Conservation (phyloP, 2,797 vertebrate species). For the Falco columbarius region DNA sequence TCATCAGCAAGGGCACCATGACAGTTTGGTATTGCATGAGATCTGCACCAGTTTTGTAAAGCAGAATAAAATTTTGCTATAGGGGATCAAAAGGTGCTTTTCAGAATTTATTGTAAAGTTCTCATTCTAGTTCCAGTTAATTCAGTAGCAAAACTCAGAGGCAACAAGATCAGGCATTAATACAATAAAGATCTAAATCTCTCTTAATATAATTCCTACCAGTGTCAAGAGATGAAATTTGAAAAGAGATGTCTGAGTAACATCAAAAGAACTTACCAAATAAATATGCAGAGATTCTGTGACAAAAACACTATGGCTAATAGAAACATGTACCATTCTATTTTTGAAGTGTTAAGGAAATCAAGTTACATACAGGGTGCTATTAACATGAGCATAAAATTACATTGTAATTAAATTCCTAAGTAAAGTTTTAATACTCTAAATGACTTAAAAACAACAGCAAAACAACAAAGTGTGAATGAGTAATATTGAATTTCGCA, state of each 20-base stretch:
- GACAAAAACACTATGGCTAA: neutral
- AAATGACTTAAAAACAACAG: slow-evolving; percentile 29
- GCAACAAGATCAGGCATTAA: neutral
- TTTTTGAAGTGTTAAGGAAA: neutral
- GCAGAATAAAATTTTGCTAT: neutral
- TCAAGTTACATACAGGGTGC: neutral
- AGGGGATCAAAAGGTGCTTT: neutral
- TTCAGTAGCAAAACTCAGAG: neutral
- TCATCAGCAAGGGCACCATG: neutral
- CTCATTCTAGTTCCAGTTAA: neutral
- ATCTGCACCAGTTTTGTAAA: neutral
- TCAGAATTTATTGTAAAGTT: neutral
- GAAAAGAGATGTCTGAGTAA: neutral
- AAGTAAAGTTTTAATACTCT: neutral
- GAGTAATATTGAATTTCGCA: slow-evolving; percentile 27
- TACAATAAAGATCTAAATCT: neutral
- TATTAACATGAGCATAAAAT: neutral
- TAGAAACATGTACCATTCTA: neutral
- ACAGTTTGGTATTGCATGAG: neutral
- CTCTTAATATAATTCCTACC: neutral
- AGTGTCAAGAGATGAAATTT: neutral
- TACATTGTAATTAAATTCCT: slow-evolving; percentile 9
- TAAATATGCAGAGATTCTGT: neutral
- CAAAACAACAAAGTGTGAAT: slow-evolving; percentile 1
- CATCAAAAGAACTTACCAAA: neutral